Evolutionary conservation across 1,140 invertebrate species (phyloP).

Genomic region (Aricia agestis): DNA sequence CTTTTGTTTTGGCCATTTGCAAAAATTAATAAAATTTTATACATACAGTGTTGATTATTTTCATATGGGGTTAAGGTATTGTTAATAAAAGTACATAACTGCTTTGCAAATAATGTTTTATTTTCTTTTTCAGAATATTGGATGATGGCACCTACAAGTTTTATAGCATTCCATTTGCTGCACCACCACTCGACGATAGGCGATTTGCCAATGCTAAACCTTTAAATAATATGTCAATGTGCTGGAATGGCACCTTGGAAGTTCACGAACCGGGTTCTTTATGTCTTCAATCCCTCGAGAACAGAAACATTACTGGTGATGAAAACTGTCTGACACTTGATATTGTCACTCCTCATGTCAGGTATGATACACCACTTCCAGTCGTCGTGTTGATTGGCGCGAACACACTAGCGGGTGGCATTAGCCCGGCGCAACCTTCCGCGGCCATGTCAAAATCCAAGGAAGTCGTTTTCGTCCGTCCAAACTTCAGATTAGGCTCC

Average conservation of each 20-base stretch:
- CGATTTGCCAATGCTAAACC: conserved; percentile 85
- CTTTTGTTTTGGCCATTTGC: no score
- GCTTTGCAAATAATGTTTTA: background rate
- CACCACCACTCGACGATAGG: conserved; percentile 82
- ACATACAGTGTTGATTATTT: no score
- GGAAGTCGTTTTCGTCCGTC: conserved; percentile 89
- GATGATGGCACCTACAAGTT: conserved; percentile 88
- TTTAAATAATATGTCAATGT: conserved; percentile 81
- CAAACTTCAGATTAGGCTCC: conserved; percentile 86
- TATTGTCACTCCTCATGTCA: conserved; percentile 84
- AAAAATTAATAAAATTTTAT: no score
- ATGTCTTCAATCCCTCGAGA: conserved; percentile 82
- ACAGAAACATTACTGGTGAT: conserved; percentile 80
- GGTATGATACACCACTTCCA: conserved; percentile 84
- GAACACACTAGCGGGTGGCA: conserved; percentile 84
- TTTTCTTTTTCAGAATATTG: conserved; percentile 75
- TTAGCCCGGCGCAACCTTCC: conserved; percentile 81
- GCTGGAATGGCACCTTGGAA: conserved; percentile 86
- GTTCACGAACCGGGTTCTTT: conserved; percentile 80
- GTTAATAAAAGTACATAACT: no score
- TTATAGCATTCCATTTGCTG: conserved; percentile 89
- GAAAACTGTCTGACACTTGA: conserved; percentile 91
- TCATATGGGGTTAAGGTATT: no score
- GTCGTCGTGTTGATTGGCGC: conserved; percentile 90
- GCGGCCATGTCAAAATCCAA: conserved; percentile 82